Evolutionary conservation across 2,797 vertebrate genomes (phyloP), one percentile per base, ranked within the genome.

Genomic region (Pseudotriccus pelzelni): DNA sequence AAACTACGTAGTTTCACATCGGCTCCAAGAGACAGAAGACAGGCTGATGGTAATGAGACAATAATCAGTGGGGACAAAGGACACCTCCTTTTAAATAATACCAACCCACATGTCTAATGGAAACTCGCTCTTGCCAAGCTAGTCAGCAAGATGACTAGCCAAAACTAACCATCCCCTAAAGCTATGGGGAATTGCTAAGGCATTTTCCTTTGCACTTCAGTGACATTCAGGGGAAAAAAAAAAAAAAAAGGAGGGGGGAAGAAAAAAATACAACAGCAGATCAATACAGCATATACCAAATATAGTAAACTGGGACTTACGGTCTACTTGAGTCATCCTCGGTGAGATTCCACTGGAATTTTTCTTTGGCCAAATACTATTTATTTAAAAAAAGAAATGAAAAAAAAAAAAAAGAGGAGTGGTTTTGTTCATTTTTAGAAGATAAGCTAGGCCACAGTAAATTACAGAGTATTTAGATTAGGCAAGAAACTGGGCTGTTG

Each of bases 1-100:
- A 36, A 53, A 41, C 12, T 16, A 68, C 0, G 0, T 8, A 21
- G 46, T 20, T 1, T 15, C 23, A 53, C 8, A 13, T 37, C 49
- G 47, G 55, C 30, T 59, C 27, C 1, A 3, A 67, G 20, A 18
- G 8, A 14, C 27, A 17, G 11, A 14, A 19, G 60, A 34, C 44
- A 68, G 10, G 37, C 80, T 76, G 39, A 59, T 9, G 3, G 25
- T 41, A 84, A 10, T 43, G 22, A 74, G 73, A 7, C 12, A 56
- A 44, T 16, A 7, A 73, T 14, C 10, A 2, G 9, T 5, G 23
- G 2, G 2, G 10, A 2, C 36, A 89, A 70, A 30, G 3, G n/a
- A 7, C 25, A 58, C 4, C 11, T 25, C 25, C 22, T 59, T 83
- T 87, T 41, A 58, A 83, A 24, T 21, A 69, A 37, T 4, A 50